Conservation (phyloP, 2,797 vertebrate species). For the Darevskia nairensis region DNA sequence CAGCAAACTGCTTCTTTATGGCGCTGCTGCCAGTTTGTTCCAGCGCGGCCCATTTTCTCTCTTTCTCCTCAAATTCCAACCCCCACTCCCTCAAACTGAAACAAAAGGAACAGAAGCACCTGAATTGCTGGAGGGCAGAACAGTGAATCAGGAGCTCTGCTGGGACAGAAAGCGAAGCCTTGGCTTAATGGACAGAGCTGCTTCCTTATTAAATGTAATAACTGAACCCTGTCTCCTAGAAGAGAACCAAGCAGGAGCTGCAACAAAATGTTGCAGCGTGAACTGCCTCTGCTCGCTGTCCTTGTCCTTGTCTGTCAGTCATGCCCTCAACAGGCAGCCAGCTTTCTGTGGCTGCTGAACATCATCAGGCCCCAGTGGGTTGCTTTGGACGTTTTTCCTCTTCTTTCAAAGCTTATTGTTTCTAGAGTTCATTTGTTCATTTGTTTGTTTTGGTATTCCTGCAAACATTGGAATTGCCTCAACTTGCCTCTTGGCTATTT, state of each 20-base stretch:
- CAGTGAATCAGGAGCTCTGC: neutral
- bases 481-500: too few species aligned
- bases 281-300: neutral
- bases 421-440: too few species aligned
- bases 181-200: neutral
- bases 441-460: too few species aligned
- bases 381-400: too few species aligned
- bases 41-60: neutral
- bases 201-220: neutral
- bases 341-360: too few species aligned
- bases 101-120: neutral
- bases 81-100: neutral
- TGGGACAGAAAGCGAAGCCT: neutral
- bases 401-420: too few species aligned
- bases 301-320: neutral
- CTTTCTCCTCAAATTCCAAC: constrained; percentile 49
- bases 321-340: neutral
- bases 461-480: too few species aligned
- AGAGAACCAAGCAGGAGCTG: neutral
- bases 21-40: constrained; percentile 31
- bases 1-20: neutral
- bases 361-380: too few species aligned
- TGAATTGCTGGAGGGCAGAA: neutral
- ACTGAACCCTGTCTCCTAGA: neutral
- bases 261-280: neutral